Conservation (phyloP, 2,113 vertebrate species). For the Cichladusa arquata region DNA sequence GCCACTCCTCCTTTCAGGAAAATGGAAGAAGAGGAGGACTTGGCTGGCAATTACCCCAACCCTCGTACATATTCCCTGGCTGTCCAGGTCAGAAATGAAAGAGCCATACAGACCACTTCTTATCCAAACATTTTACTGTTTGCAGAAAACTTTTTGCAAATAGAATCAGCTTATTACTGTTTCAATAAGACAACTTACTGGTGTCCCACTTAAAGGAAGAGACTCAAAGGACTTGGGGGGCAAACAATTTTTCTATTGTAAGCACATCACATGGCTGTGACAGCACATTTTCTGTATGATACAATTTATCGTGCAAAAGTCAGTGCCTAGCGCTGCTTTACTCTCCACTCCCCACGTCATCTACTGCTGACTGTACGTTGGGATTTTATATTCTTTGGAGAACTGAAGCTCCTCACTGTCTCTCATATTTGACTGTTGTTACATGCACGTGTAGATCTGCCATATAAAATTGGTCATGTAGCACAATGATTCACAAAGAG, state of each 20-base stretch:
- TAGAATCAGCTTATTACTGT: neutral
- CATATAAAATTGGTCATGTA: neutral
- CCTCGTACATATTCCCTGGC: accelerated
- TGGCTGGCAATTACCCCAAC: neutral
- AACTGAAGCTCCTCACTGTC: accelerated
- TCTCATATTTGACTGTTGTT: neutral
- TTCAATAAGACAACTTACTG: neutral
- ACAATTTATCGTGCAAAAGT: accelerated
- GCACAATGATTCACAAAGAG: neutral
- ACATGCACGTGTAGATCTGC: neutral
- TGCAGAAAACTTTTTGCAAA: neutral
- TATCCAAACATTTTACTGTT: neutral
- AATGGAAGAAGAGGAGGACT: neutral
- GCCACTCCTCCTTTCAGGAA: neutral
- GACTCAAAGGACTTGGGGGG: neutral
- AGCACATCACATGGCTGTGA: neutral
- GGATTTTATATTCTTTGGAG: neutral
- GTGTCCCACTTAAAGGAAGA: neutral
- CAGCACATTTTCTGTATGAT: neutral
- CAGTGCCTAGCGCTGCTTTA: accelerated
- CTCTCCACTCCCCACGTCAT: neutral
- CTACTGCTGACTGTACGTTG: neutral
- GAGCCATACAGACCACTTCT: neutral
- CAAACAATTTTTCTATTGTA: neutral
- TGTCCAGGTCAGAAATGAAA: neutral